These are phyloP conservation scores for Periplaneta americana DNA, from an alignment of 1,140 invertebrate species.

Conservation along the genomic window DNA sequence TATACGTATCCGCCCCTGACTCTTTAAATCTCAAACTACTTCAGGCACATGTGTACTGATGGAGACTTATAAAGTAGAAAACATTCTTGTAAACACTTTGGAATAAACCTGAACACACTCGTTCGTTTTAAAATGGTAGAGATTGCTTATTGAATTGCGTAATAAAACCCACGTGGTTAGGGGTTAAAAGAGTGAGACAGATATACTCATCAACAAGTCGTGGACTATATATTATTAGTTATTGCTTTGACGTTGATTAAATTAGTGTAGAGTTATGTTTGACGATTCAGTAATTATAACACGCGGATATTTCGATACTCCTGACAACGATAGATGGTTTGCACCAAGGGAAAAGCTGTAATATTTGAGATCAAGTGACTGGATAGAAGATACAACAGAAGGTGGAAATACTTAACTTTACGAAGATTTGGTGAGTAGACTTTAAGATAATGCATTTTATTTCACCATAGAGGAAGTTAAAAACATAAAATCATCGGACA, in stretches of 20 bases:
- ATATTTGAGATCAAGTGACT: background rate
- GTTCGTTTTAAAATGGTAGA: too few species aligned
- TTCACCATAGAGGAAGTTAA: too few species aligned
- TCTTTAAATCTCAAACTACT: background rate
- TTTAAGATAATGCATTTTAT: too few species aligned
- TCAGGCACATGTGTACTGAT: too few species aligned
- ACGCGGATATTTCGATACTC: background rate
- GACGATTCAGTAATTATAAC: background rate
- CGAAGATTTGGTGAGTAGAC: background rate
- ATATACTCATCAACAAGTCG: background rate
- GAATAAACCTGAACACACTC: too few species aligned
- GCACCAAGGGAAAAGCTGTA: background rate
- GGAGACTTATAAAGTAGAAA: too few species aligned
- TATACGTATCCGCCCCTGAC: background rate
- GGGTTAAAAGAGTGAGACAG: background rate
- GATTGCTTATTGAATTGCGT: background rate
- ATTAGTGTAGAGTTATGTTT: background rate
- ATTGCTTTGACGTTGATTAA: background rate
- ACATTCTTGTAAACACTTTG: too few species aligned
- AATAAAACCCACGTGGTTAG: background rate
- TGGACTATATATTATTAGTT: background rate
- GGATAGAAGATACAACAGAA: background rate
- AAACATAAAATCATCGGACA: too few species aligned
- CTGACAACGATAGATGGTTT: background rate
- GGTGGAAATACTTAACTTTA: too few species aligned